phyloP scores from a whole-genome alignment of 2,888 invertebrate species.

The Diogma glabrata region DNA sequence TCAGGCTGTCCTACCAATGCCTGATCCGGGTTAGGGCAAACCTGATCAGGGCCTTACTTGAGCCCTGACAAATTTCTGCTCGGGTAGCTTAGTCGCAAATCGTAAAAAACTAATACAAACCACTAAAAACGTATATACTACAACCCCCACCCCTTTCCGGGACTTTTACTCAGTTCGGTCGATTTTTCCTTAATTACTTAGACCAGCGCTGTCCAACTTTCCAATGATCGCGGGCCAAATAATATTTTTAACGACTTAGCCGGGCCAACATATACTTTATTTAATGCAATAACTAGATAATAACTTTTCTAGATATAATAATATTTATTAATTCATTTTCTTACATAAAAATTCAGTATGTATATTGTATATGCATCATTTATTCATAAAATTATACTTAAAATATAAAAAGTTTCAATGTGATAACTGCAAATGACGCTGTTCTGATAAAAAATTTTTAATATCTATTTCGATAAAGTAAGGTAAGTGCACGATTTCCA shows the following conservation, averaged over 20 bases:
- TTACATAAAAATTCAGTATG: not conserved
- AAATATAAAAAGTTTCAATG: conserved; percentile 3
- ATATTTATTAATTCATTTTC: conserved; percentile 1
- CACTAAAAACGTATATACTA: too few species aligned
- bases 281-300: conserved; percentile 8
- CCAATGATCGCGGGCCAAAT: conserved; percentile 5
- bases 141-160: too few species aligned
- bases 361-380: not conserved
- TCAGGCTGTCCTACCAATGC: too few species aligned
- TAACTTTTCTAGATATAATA: conserved; percentile 2
- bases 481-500: conserved; percentile 9
- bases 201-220: conserved; percentile 1
- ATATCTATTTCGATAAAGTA: conserved; percentile 3
- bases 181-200: too few species aligned
- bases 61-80: too few species aligned
- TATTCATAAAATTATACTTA: conserved; percentile 1
- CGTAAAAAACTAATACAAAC: too few species aligned
- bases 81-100: too few species aligned
- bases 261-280: conserved; percentile 7
- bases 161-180: too few species aligned
- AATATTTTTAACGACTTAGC: conserved; percentile 7
- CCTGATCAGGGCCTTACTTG: too few species aligned
- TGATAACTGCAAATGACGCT: conserved; percentile 3
- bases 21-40: too few species aligned
- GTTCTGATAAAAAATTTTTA: not conserved